Evolutionary conservation across 2,113 vertebrate genomes (phyloP).

Genomic region (Scortum barcoo): DNA sequence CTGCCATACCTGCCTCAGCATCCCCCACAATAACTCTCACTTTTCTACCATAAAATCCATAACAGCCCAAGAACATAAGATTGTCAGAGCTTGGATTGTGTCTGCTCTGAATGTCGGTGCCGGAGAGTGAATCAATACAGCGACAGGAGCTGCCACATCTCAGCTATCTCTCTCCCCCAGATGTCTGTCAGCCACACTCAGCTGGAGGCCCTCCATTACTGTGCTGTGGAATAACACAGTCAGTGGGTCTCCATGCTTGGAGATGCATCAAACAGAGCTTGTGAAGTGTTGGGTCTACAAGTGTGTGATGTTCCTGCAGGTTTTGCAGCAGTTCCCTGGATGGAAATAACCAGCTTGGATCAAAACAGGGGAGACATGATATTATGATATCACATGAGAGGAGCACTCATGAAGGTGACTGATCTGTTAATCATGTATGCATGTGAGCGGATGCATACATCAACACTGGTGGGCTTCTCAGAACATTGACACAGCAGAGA

Average conservation of each 20-base stretch:
- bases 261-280: constrained; percentile 69
- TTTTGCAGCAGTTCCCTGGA: constrained; percentile 62
- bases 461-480: background rate
- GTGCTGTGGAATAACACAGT: constrained; percentile 71
- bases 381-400: constrained; percentile 54
- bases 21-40: constrained; percentile 64
- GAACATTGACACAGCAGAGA: constrained; percentile 1
- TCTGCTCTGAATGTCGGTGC: constrained; percentile 73
- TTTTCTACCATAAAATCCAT: constrained; percentile 67
- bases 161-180: constrained; percentile 68
- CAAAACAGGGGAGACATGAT: constrained; percentile 57
- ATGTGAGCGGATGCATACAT: constrained; percentile 10
- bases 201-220: constrained; percentile 76
- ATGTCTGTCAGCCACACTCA: constrained; percentile 77
- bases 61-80: constrained; percentile 64
- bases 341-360: constrained; percentile 65
- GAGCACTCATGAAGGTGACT: constrained; percentile 35
- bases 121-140: constrained; percentile 75
- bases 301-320: constrained; percentile 59
- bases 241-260: constrained; percentile 61
- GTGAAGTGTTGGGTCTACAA: constrained; percentile 65
- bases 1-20: constrained; percentile 40
- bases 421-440: constrained; percentile 60
- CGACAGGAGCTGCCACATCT: constrained; percentile 74
- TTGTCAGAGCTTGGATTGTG: constrained; percentile 59